Base-by-base conservation (phyloP, 2,797 vertebrate genomes). In the Anguilla megastoma region DNA sequence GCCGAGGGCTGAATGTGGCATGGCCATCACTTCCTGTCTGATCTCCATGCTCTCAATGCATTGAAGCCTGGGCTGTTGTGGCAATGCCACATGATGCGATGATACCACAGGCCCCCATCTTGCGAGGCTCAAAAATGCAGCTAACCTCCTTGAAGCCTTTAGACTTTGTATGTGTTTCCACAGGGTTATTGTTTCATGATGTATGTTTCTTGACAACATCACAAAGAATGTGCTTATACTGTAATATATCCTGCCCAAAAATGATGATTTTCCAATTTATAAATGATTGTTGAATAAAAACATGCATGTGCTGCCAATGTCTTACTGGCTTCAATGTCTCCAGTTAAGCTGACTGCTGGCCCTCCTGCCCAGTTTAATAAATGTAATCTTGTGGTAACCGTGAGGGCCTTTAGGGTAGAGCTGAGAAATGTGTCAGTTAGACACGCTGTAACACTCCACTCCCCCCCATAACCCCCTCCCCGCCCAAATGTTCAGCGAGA, bases 381-480 rank as follows among this genome's bases (percentile, higher is more conserved):
- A 80, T 80, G 36, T 80, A 21, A 50, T 21, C 21, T 18, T 18
- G 2, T 80, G 76, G 41, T 3, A 80, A n/a, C 79, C 18, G n/a
- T 16, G 16, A 27, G 79, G 45, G 2, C n/a, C 41, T n/a, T 30
- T 14, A 8, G 66, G 86, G 76, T 30, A 18, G n/a, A 27, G n/a
- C 27, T 84, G 52, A 30, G 50, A 48, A 84, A 84, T 84, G 82
- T 86, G 52, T 71, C 85, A 74, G 69, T 14, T 45, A 54, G 86
- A 10, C 86, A 21, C 10, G n/a, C 63, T 52, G 18, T 74, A 33
- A 41, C 85, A 33, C 33, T 0, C 66, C 36, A 14, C 33, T 52
- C 30, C 33, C 33, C 36, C 24, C 33, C 69, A 21, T 1, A 36
- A 27, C 56, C 85, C 60, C 30, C 30, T 14, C 21, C 60, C 66